Conservation (phyloP, 2,797 vertebrate genomes). For the Rhinichthys osculus region DNA sequence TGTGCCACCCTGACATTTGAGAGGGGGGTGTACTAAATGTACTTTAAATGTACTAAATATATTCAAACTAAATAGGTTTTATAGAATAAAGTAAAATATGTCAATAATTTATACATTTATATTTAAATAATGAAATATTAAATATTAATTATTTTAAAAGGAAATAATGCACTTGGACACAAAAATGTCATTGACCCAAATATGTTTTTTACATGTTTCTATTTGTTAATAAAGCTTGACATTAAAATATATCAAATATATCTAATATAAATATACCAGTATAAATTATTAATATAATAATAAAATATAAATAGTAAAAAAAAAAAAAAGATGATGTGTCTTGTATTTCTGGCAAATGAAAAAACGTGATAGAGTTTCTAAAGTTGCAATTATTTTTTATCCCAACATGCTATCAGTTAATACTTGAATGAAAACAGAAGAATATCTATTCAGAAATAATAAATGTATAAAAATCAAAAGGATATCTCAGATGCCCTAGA, state of each 20-base stretch:
- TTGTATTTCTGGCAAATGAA: not conserved
- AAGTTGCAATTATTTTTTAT: not conserved
- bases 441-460: not conserved
- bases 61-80: too few relatives aligned
- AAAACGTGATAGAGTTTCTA: not conserved
- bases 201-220: not conserved
- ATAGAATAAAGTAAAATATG: too few relatives aligned
- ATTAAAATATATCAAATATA: not conserved
- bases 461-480: not conserved
- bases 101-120: too few relatives aligned
- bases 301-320: not conserved
- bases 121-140: too few relatives aligned
- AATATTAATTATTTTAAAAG: too few relatives aligned
- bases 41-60: too few relatives aligned
- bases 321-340: not conserved
- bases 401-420: not conserved
- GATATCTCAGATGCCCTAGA: not conserved
- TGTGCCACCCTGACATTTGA: too few relatives aligned
- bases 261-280: not conserved
- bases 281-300: not conserved
- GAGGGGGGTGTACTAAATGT: too few relatives aligned
- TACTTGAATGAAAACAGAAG: not conserved
- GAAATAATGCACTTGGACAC: too few relatives aligned
- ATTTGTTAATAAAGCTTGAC: not conserved
- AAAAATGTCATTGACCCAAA: not conserved